Evolutionary conservation across 1,140 invertebrate genomes (phyloP).

Genomic region (Drosophila tropicalis): DNA sequence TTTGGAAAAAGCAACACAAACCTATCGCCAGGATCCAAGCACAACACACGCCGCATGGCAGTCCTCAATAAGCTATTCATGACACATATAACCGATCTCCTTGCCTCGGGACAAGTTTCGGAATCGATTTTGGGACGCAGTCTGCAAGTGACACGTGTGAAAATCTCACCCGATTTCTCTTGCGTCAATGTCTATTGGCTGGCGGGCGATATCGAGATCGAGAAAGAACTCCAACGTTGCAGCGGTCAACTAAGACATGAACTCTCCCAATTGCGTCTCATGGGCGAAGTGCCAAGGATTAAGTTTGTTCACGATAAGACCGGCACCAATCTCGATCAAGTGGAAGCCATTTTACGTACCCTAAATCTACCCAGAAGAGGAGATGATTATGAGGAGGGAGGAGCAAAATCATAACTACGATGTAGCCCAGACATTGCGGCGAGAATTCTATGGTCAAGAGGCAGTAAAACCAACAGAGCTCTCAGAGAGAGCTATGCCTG

Average conservation of each 20-base stretch:
- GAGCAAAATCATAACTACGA: constrained; percentile 21
- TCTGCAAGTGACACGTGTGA: constrained; percentile 88
- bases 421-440: constrained; percentile 25
- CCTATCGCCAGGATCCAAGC: constrained; percentile 74
- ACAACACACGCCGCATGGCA: constrained; percentile 84
- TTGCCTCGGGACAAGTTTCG: constrained; percentile 87
- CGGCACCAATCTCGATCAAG: constrained; percentile 83
- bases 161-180: constrained; percentile 87
- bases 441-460: constrained; percentile 40
- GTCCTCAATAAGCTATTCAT: constrained; percentile 92
- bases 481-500: constrained; percentile 68
- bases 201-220: constrained; percentile 83
- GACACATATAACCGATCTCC: constrained; percentile 89
- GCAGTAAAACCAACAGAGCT: neutral
- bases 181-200: constrained; percentile 88
- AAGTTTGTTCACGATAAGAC: constrained; percentile 88
- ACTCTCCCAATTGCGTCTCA: constrained; percentile 87
- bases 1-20: constrained; percentile 44
- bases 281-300: constrained; percentile 89
- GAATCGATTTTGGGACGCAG: constrained; percentile 85
- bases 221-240: constrained; percentile 84
- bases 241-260: constrained; percentile 87
- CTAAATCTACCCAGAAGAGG: constrained; percentile 85
- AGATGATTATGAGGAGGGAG: neutral
- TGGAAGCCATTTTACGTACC: constrained; percentile 85